Base-by-base conservation (phyloP, 2,113 vertebrate genomes). In the Myotis brandtii region DNA sequence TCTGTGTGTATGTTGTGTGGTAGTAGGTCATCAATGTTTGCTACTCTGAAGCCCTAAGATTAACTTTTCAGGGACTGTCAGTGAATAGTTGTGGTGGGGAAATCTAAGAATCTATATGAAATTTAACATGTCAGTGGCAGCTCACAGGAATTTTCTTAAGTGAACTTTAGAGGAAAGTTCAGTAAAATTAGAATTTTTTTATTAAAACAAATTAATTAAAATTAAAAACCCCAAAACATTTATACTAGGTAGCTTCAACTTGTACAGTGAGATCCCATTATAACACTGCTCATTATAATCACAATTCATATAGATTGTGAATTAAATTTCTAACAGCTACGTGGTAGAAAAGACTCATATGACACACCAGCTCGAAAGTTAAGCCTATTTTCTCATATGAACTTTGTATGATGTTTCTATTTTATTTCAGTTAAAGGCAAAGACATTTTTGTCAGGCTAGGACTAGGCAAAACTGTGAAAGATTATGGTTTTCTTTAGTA, bases 21-120 rank as follows among this genome's bases (percentile, higher is more conserved):
- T 5, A 1, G 0, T 4, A 54, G 34, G 34, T n/a, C 6, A 46
- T n/a, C 52, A 6, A 4, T 4, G 27, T 1, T 77, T 72, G 34
- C 73, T 52, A 1, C 32, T 75, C 9, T 2, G 9, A 76, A 73
- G 16, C 14, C 54, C 59, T 32, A 20, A 32, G 6, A 67, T 86
- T 13, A 72, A 21, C 27, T 46, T 81, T 91, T 85, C 30, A n/a
- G 5, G 2, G 4, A 14, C 23, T 77, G 34, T 62, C 18, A 27
- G 37, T 21, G 23, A 25, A 5, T 9, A 6, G 20, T 6, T 16
- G 2, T n/a, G 37, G 70, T 48, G 52, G 21, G 16, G n/a, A 20
- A 34, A 43, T 43, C 21, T 83, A n/a, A 43, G 79, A 32, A 83
- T 7, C 27, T 34, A 10, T 12, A 34, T 3, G 25, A n/a, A 62